phyloP scores from a whole-genome alignment of 2,888 invertebrate genomes.

The Resseliella maxima region DNA sequence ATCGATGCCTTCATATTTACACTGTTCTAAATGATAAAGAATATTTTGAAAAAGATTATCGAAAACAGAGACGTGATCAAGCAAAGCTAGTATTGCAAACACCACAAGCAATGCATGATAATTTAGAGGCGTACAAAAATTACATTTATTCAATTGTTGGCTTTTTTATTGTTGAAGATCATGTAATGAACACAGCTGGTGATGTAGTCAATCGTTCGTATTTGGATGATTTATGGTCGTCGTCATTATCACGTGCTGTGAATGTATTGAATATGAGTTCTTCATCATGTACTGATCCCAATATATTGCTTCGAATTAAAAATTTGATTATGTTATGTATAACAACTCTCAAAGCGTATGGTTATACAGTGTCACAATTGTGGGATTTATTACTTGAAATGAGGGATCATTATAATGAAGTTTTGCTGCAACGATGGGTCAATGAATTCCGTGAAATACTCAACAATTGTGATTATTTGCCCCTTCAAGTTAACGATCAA shows the following conservation, averaged over 20 bases:
- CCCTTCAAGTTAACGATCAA: constrained; percentile 80
- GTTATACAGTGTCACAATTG: constrained; percentile 83
- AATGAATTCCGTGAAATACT: constrained; percentile 93
- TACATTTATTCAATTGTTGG: constrained; percentile 94
- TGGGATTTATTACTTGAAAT: constrained; percentile 91
- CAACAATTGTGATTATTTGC: constrained; percentile 92
- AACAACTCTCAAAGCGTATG: constrained; percentile 90
- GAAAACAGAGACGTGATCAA: constrained; percentile 95
- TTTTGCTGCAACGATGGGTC: constrained; percentile 96
- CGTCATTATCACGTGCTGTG: constrained; percentile 86
- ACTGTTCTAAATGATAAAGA: constrained; percentile 92
- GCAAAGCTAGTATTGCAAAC: constrained; percentile 91
- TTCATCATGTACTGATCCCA: constrained; percentile 93
- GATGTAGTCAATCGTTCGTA: constrained; percentile 92
- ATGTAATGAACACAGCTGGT: constrained; percentile 88
- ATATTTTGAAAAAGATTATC: constrained; percentile 91
- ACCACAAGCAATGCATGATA: constrained; percentile 91
- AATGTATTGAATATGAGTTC: constrained; percentile 89
- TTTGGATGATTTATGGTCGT: constrained; percentile 94
- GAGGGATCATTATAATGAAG: constrained; percentile 97
- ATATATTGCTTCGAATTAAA: constrained; percentile 92
- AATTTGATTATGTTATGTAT: constrained; percentile 95
- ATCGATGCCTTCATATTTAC: constrained; percentile 96
- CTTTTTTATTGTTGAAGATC: constrained; percentile 99
- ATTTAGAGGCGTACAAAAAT: constrained; percentile 84